A percentile compares a stretch with the other conserved stretches of the same genome.
phyloP scores from a whole-genome alignment of 2,113 vertebrate species.

The Limanda limanda region DNA sequence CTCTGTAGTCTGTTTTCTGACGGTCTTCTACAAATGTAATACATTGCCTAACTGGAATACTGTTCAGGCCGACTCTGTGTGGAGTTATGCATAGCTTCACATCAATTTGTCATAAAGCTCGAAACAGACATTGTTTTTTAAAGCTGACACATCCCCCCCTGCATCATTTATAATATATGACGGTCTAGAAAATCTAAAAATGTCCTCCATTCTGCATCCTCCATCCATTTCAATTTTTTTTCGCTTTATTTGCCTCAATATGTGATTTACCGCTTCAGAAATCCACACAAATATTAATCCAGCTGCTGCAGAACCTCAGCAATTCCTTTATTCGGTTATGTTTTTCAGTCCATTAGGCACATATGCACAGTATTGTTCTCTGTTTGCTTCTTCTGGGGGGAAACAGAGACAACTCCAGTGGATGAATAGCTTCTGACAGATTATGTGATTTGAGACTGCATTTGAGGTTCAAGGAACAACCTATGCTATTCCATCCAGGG shows the following conservation, averaged over 20 bases:
- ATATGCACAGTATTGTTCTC: conserved; percentile 6
- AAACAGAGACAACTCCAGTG: conserved; percentile 16
- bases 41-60: neutral
- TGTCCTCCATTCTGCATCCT: too few relatives aligned
- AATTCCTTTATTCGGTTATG: too few relatives aligned
- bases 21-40: conserved; percentile 8
- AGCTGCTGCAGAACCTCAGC: too few relatives aligned
- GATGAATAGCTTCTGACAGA: conserved; percentile 60
- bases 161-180: conserved; percentile 56
- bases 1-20: conserved; percentile 1
- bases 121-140: conserved; percentile 28
- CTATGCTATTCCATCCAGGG: conserved; percentile 32
- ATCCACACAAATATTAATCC: conserved; percentile 26
- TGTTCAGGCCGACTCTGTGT: neutral
- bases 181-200: conserved; percentile 46
- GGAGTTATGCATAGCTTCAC: conserved; percentile 13
- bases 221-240: too few relatives aligned
- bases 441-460: conserved; percentile 55
- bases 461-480: conserved; percentile 47
- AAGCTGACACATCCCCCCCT: conserved; percentile 21
- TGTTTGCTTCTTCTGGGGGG: neutral
- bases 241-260: neutral
- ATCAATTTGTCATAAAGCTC: conserved; percentile 39
- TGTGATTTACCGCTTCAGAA: conserved; percentile 4
- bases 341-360: too few relatives aligned